Percentiles rank a stretch among this genome's conserved stretches.
phyloP scores from a whole-genome alignment of 2,797 vertebrate species.

The Acipenser oxyrinchus region DNA sequence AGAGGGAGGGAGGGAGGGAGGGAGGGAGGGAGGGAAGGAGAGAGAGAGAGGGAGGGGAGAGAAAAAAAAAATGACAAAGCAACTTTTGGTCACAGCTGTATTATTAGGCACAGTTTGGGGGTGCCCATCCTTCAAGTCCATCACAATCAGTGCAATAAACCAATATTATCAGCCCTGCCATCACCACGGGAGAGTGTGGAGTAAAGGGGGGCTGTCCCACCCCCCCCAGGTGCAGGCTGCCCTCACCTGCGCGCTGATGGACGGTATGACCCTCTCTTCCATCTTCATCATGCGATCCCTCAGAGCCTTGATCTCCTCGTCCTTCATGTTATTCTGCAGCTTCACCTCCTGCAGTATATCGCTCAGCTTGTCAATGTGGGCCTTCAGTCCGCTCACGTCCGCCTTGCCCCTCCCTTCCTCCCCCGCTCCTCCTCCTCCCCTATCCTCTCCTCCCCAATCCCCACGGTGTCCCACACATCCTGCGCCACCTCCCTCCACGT shows the following conservation, averaged over 20 bases:
- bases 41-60: background rate
- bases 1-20: background rate
- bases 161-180: no score
- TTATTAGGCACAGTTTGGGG: no score
- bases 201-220: background rate
- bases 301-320: slow-evolving; percentile 77
- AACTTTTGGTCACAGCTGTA: no score
- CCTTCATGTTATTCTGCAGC: slow-evolving; percentile 84
- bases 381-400: slow-evolving; percentile 70
- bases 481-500: slow-evolving; percentile 74
- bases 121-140: no score
- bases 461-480: slow-evolving; percentile 83
- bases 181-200: no score
- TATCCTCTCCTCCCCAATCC: slow-evolving; percentile 60
- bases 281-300: slow-evolving; percentile 80
- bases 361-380: slow-evolving; percentile 79
- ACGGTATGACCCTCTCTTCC: slow-evolving; percentile 75
- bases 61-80: no score
- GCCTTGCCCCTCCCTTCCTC: slow-evolving; percentile 28
- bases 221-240: background rate
- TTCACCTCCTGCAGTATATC: slow-evolving; percentile 83
- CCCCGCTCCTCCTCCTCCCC: slow-evolving; percentile 28
- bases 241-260: slow-evolving; percentile 39
- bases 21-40: background rate
- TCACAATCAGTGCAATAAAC: no score